phyloP scores from a whole-genome alignment of 1,140 invertebrate genomes.

The Apocrypta bakeri region DNA sequence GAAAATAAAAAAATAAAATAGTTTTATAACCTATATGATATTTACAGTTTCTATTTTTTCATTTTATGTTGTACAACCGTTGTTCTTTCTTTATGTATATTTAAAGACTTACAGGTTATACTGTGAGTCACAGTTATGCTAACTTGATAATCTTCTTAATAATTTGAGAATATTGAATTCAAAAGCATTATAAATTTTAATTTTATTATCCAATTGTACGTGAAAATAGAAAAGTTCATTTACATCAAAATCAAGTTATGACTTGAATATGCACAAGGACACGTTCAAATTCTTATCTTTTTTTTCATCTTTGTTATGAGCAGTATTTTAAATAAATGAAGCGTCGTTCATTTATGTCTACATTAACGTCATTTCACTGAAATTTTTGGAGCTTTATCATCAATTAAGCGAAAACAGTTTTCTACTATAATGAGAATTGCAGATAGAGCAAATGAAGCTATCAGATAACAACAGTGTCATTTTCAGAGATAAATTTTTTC shows the following conservation, averaged over 20 bases:
- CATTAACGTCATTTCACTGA: too few relatives aligned
- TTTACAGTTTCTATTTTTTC: too few relatives aligned
- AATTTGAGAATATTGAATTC: slow-evolving; percentile 2
- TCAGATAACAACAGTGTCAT: neutral
- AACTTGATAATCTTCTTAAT: neutral
- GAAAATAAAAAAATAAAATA: neutral
- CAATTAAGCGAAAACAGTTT: neutral
- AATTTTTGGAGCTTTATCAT: neutral
- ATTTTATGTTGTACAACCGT: neutral
- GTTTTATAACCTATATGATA: too few relatives aligned
- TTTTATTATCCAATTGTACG: neutral
- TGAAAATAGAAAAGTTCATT: neutral
- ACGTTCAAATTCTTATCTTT: neutral
- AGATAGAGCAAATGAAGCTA: neutral
- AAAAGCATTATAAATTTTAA: neutral
- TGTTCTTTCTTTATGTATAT: neutral
- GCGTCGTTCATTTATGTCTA: neutral
- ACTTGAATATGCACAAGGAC: neutral
- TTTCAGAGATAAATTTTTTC: neutral
- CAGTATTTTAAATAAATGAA: neutral
- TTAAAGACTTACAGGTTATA: neutral
- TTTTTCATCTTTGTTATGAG: neutral
- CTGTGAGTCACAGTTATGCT: neutral
- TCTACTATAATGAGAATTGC: neutral
- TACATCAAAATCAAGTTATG: neutral